Evolutionary conservation across 2,888 invertebrate species (phyloP).

Genomic region (Operophtera brumata): DNA sequence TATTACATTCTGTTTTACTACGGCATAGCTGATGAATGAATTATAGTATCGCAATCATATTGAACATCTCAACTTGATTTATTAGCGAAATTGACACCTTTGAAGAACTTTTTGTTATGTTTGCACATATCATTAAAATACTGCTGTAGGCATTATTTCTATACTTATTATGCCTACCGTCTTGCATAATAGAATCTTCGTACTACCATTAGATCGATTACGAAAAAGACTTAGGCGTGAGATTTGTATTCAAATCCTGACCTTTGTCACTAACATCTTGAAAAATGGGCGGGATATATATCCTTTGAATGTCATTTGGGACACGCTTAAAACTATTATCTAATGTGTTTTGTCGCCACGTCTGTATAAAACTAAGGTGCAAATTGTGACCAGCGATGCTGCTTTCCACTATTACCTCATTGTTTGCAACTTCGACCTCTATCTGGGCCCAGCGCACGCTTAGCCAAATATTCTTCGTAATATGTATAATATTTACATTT

Average conservation of each 20-base stretch:
- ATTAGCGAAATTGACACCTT: slow-evolving; percentile 13
- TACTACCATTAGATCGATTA: slow-evolving; percentile 18
- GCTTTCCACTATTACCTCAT: slow-evolving; percentile 51
- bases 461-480: slow-evolving; percentile 39
- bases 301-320: slow-evolving; percentile 33
- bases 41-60: background rate
- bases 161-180: background rate
- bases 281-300: slow-evolving; percentile 31
- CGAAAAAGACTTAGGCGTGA: slow-evolving; percentile 21
- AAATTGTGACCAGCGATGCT: slow-evolving; percentile 30
- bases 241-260: slow-evolving; percentile 42
- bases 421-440: slow-evolving; percentile 45
- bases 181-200: slow-evolving; percentile 27
- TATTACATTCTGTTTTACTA: background rate
- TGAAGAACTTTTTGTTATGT: background rate
- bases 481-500: slow-evolving; percentile 28
- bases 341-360: slow-evolving; percentile 21
- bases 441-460: slow-evolving; percentile 43
- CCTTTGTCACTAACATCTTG: slow-evolving; percentile 35
- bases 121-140: slow-evolving; percentile 7
- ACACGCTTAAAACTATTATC: slow-evolving; percentile 17
- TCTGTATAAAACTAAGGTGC: slow-evolving; percentile 30
- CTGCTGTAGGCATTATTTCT: slow-evolving; percentile 9
- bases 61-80: slow-evolving; percentile 3
- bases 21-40: slow-evolving; percentile 14